Percentiles rank a stretch among this genome's conserved stretches.
These are phyloP conservation scores for Paralvinella palmiformis DNA, from an alignment of 1,140 invertebrate genomes.

Conservation along the genomic window DNA sequence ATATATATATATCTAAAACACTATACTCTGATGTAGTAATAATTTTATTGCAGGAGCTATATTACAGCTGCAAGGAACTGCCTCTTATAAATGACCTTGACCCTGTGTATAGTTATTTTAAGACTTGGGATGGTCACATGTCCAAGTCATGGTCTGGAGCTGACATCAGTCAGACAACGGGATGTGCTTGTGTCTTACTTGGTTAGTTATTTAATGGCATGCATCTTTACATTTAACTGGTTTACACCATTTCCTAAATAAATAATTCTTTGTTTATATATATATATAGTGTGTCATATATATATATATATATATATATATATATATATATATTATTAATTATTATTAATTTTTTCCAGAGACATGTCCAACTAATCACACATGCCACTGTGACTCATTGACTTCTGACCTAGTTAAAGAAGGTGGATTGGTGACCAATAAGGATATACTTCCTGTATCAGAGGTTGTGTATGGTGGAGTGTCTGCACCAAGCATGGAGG, in stretches of 20 bases:
- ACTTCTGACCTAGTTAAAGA: slow-evolving; percentile 22
- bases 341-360: too few relatives aligned
- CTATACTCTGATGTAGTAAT: too few relatives aligned
- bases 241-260: too few relatives aligned
- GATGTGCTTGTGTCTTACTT: slow-evolving; percentile 28
- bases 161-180: slow-evolving; percentile 13
- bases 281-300: too few relatives aligned
- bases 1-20: too few relatives aligned
- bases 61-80: slow-evolving; percentile 27
- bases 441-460: slow-evolving; percentile 26
- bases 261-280: too few relatives aligned
- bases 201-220: too few relatives aligned
- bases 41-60: slow-evolving; percentile 26
- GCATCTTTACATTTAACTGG: too few relatives aligned
- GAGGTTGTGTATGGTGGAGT: slow-evolving; percentile 22
- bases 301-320: too few relatives aligned
- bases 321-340: too few relatives aligned
- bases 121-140: slow-evolving; percentile 10
- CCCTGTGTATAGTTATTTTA: slow-evolving; percentile 14
- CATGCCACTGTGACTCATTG: slow-evolving; percentile 32
- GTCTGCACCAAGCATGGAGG: slow-evolving; percentile 1
- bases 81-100: slow-evolving; percentile 20
- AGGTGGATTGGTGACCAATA: slow-evolving; percentile 26
- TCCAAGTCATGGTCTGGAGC: slow-evolving; percentile 27
- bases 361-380: slow-evolving; percentile 23